phyloP scores from a whole-genome alignment of 2,797 vertebrate species.

The Danio choprae region DNA sequence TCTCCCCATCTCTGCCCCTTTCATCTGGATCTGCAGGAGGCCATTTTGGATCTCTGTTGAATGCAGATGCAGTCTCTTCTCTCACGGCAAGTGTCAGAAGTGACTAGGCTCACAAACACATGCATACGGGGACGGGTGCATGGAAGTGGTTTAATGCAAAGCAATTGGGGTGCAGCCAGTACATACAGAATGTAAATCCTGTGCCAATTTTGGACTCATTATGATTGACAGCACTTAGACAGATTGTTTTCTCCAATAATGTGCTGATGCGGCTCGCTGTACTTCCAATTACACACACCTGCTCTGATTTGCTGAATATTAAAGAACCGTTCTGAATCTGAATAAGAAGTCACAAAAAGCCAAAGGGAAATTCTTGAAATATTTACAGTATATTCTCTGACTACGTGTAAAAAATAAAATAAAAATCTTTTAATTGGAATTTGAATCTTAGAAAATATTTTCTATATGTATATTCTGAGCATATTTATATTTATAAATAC shows the following conservation, averaged over 20 bases:
- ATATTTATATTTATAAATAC: too few species aligned
- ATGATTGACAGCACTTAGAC: conserved; percentile 69
- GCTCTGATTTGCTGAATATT: conserved; percentile 8
- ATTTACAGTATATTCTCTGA: not conserved
- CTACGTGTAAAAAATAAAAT: not conserved
- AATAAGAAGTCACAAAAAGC: conserved; percentile 1
- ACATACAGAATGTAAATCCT: conserved; percentile 58
- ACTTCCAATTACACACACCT: conserved; percentile 4
- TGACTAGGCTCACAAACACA: conserved; percentile 32
- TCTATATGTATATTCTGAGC: too few species aligned
- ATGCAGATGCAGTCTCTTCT: conserved; percentile 40
- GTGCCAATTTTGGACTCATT: conserved; percentile 62
- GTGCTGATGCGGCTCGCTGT: conserved; percentile 60
- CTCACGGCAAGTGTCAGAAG: conserved; percentile 29
- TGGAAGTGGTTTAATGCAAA: conserved; percentile 59
- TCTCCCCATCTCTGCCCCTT: conserved; percentile 57
- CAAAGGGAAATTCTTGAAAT: conserved; percentile 1
- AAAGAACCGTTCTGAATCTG: not conserved
- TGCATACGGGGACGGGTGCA: not conserved
- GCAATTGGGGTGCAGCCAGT: conserved; percentile 49
- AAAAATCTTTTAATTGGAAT: not conserved
- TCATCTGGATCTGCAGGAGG: conserved; percentile 36
- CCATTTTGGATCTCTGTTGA: conserved; percentile 43
- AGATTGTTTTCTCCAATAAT: conserved; percentile 73
- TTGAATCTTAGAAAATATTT: not conserved